Evolutionary conservation across 2,888 invertebrate genomes (phyloP).

Genomic region (Leptura quadrifasciata): DNA sequence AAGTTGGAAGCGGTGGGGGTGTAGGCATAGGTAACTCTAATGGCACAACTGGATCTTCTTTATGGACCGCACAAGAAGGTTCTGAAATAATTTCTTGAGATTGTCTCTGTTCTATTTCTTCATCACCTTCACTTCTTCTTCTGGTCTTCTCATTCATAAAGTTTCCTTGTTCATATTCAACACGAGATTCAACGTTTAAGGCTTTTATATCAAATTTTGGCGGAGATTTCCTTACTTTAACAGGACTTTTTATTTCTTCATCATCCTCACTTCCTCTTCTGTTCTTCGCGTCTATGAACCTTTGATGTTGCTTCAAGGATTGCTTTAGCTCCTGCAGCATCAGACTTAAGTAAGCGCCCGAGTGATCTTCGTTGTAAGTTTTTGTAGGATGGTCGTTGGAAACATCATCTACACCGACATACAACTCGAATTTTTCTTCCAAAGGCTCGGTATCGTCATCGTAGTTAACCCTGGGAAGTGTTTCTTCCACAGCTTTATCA

Average conservation of each 20-base stretch:
- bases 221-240: slow-evolving; percentile 29
- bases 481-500: background rate
- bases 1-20: slow-evolving; percentile 45
- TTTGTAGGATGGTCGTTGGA: slow-evolving; percentile 26
- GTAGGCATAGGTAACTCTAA: slow-evolving; percentile 39
- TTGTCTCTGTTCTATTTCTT: no score
- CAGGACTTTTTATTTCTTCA: slow-evolving; percentile 31
- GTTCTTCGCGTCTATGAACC: slow-evolving; percentile 60
- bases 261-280: slow-evolving; percentile 57
- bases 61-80: background rate
- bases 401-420: slow-evolving; percentile 44
- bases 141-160: slow-evolving; percentile 60
- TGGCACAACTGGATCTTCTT: background rate
- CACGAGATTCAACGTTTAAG: slow-evolving; percentile 23
- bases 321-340: slow-evolving; percentile 61
- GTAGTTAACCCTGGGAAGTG: slow-evolving; percentile 40
- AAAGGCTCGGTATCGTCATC: slow-evolving; percentile 56
- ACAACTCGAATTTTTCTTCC: slow-evolving; percentile 63
- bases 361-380: slow-evolving; percentile 45
- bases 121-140: slow-evolving; percentile 56
- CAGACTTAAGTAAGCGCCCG: slow-evolving; percentile 53
- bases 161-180: background rate
- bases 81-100: no score
- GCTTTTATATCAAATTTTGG: slow-evolving; percentile 54
- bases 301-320: slow-evolving; percentile 59